A percentile compares a stretch with the other conserved stretches of the same genome.
Evolutionary conservation across 1,140 invertebrate genomes (phyloP).

Genomic region (Eueides isabella): DNA sequence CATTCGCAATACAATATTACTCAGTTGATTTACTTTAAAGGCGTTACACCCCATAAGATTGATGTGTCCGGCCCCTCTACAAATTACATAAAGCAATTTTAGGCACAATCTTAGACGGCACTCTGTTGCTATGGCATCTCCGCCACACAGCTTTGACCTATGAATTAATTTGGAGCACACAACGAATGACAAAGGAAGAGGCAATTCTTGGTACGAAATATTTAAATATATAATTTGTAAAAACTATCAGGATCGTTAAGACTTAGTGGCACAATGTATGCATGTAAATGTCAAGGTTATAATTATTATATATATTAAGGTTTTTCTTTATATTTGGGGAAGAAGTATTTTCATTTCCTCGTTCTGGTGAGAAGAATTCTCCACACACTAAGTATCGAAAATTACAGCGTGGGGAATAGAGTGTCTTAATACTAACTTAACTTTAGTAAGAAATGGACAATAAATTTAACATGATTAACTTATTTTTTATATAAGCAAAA

Average conservation of each 20-base stretch:
- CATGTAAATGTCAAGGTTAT: too few relatives aligned
- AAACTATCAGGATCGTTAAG: neutral
- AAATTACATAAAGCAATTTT: constrained; percentile 77
- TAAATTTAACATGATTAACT: too few relatives aligned
- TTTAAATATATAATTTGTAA: neutral
- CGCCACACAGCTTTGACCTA: constrained; percentile 53
- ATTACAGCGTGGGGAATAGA: too few relatives aligned
- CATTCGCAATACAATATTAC: constrained; percentile 30
- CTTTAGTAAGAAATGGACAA: too few relatives aligned
- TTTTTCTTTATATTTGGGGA: too few relatives aligned
- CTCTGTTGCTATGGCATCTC: constrained; percentile 65
- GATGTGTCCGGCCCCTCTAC: constrained; percentile 57
- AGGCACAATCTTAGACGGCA: constrained; percentile 69
- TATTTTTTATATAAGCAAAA: neutral
- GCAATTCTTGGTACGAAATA: neutral
- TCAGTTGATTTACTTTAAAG: constrained; percentile 41
- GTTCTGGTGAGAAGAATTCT: too few relatives aligned
- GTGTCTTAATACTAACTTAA: too few relatives aligned
- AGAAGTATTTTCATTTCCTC: too few relatives aligned
- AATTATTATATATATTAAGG: too few relatives aligned
- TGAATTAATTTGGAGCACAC: constrained; percentile 38
- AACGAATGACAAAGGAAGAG: neutral
- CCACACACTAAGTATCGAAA: too few relatives aligned
- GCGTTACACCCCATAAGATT: constrained; percentile 51
- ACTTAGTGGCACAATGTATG: too few relatives aligned